Evolutionary conservation across 2,888 invertebrate genomes (phyloP), one percentile per base, ranked within the genome.

Genomic region (Drosophila melanosoma): DNA sequence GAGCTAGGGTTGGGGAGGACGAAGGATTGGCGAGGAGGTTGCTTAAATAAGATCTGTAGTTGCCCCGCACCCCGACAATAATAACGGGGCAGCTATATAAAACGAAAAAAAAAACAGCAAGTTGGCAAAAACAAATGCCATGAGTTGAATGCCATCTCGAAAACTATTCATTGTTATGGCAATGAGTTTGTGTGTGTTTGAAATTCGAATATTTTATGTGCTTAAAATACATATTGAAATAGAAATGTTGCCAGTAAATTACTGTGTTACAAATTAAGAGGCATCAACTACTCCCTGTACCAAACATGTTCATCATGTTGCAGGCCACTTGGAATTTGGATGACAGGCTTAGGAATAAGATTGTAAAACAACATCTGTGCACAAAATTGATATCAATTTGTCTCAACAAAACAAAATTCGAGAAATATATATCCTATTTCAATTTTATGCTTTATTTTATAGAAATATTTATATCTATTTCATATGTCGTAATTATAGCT

Each of bases 101-200:
- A 35, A n/a, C 15, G 20, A 59, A 1, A 38, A 48, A 59, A 1
- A 38, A 48, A 1, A 38, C 29, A 59, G 49, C 23, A 49, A 60
- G 48, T 49, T 23, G 29, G 15, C n/a, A 11, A 23, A 38, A 60
- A 38, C 38, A 49, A 60, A 23, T 60, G 38, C n/a, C 51, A 23
- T 23, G 49, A 65, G 61, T 23, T 45, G 45, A 45, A 45, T 15
- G 8, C 45, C 23, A 45, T 45, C 45, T 23, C 45, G 15, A 4
- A 15, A 15, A 45, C 15, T 45, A 15, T 45, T 45, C 45, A 45
- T 4, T 23, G 45, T 20, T 20, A 20, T 15, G 1, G 23, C 23
- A 15, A 45, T 15, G 45, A 15, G 23, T 23, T 20, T 12, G 12
- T 1, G n/a, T 1, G n/a, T 20, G 45, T 15, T 8, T 15, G 2